phyloP scores from a whole-genome alignment of 2,113 vertebrate species.

The Gambusia affinis region DNA sequence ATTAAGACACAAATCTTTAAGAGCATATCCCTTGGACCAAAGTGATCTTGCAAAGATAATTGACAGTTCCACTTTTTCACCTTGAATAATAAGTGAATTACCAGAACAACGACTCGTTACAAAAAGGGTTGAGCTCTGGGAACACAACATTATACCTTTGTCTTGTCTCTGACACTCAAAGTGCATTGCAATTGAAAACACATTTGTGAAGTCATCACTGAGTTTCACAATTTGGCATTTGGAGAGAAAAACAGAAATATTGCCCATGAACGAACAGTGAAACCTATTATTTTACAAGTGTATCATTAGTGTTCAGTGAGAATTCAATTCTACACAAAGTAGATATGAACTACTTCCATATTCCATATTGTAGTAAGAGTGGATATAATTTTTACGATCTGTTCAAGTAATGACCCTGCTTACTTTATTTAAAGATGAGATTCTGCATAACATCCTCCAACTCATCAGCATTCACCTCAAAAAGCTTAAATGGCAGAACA shows the following conservation, averaged over 20 bases:
- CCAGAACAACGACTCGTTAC: conserved; percentile 12
- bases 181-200: conserved; percentile 26
- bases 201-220: background rate
- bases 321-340: background rate
- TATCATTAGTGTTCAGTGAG: background rate
- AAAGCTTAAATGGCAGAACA: conserved; percentile 66
- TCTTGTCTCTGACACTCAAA: conserved; percentile 13
- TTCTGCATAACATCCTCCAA: conserved; percentile 11
- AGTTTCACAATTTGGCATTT: background rate
- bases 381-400: conserved; percentile 1
- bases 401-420: conserved; percentile 15
- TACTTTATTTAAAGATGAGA: background rate
- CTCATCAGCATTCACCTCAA: conserved; percentile 64
- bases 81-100: conserved; percentile 31
- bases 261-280: too few species aligned
- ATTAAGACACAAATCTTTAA: conserved; percentile 7
- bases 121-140: background rate
- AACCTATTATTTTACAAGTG: too few species aligned
- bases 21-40: conserved; percentile 18
- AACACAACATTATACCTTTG: conserved; percentile 9
- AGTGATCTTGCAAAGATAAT: conserved; percentile 32
- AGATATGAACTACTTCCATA: background rate
- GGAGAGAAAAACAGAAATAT: too few species aligned
- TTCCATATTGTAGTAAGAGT: background rate
- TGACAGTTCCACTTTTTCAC: conserved; percentile 18